phyloP scores from a whole-genome alignment of 2,113 vertebrate species.

The Burhinus bistriatus region DNA sequence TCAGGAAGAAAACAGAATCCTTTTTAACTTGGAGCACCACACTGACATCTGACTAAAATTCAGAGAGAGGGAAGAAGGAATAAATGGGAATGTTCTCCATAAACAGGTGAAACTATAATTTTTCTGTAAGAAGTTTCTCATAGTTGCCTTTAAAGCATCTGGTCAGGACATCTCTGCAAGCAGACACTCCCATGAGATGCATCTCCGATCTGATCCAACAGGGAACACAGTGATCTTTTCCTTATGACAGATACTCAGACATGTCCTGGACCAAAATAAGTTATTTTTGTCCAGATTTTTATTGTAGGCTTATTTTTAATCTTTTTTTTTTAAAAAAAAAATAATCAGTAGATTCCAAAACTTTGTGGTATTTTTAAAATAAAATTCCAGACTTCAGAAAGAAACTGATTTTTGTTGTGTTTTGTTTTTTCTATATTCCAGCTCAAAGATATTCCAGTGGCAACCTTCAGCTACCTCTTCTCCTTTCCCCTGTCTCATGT shows the following conservation, averaged over 20 bases:
- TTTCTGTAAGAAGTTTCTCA: background rate
- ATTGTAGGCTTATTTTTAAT: background rate
- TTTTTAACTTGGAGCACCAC: background rate
- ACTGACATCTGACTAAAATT: background rate
- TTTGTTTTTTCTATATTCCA: background rate
- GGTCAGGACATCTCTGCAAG: background rate
- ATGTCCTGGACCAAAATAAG: background rate
- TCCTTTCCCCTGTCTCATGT: background rate
- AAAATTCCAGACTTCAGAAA: background rate
- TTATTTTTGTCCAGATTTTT: background rate
- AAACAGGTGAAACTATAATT: background rate
- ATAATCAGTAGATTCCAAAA: background rate
- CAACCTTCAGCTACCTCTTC: background rate
- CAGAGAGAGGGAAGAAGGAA: background rate
- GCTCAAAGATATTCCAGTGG: background rate
- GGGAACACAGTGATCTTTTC: background rate
- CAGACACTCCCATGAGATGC: background rate
- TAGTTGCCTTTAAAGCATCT: background rate
- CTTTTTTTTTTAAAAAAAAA: background rate
- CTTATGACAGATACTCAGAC: background rate
- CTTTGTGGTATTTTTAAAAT: background rate
- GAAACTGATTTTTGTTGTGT: background rate
- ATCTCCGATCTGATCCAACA: background rate
- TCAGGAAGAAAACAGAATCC: background rate
- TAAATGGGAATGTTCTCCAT: background rate